Conservation (phyloP, 2,797 vertebrate species). For the Enteromius afrohamiltoni region DNA sequence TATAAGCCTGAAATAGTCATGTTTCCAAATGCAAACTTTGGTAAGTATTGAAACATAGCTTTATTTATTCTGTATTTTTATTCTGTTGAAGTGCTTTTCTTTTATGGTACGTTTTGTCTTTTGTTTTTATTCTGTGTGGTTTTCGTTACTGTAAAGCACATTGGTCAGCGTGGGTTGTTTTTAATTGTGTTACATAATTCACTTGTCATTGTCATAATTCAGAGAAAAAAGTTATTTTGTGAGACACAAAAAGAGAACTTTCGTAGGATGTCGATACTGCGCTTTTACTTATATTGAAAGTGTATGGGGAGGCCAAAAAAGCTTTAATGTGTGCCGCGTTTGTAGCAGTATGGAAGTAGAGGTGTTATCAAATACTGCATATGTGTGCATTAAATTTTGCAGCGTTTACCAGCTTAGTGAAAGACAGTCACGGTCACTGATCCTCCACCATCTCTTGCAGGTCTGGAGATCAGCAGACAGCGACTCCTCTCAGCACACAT, state of each 20-base stretch:
- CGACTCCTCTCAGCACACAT: conserved; percentile 89
- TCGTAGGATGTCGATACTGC: background rate
- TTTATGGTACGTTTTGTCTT: background rate
- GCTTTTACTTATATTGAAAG: background rate
- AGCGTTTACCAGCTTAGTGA: background rate
- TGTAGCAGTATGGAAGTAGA: background rate
- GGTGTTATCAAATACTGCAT: background rate
- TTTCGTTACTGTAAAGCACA: conserved; percentile 8
- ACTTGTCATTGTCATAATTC: background rate
- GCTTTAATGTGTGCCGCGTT: background rate
- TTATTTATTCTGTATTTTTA: background rate
- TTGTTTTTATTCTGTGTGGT: too few species aligned
- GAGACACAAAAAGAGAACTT: background rate
- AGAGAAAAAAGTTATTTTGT: background rate
- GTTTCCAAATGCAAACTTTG: conserved; percentile 91
- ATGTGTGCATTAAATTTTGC: background rate
- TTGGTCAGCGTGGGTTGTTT: too few species aligned
- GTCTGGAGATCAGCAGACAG: conserved; percentile 90
- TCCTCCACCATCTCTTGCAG: conserved; percentile 64
- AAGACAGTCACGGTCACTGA: background rate
- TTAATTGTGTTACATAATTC: too few species aligned
- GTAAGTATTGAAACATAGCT: conserved; percentile 70
- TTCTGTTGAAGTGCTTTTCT: background rate
- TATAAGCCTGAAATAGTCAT: conserved; percentile 86
- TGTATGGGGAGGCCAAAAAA: background rate